Conservation (phyloP, 2,888 invertebrate genomes). For the Phlogophora meticulosa region DNA sequence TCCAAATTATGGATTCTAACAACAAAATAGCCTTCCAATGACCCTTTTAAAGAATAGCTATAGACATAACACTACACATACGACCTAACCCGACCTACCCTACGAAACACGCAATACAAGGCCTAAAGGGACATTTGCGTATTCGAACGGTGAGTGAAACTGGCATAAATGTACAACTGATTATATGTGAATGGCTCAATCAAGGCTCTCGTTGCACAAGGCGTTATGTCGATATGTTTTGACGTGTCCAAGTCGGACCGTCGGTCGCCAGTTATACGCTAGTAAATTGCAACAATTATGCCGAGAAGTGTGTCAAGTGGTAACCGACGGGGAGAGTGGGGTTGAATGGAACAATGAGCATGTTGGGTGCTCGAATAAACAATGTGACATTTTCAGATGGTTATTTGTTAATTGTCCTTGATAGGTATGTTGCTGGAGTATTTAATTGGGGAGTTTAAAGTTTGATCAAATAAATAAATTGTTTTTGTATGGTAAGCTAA, state of each 20-base stretch:
- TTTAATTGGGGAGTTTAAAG: conserved; percentile 21
- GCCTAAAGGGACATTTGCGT: conserved; percentile 77
- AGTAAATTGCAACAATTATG: conserved; percentile 89
- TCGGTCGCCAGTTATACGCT: conserved; percentile 72
- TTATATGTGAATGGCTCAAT: conserved; percentile 87
- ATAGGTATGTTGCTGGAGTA: conserved; percentile 10
- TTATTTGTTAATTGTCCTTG: conserved; percentile 14
- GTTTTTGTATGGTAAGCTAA: background rate
- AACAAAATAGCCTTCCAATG: background rate
- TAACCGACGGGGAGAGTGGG: conserved; percentile 73
- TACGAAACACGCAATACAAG: conserved; percentile 47
- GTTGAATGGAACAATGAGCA: conserved; percentile 50
- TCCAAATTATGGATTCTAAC: no score
- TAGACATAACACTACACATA: background rate
- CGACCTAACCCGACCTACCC: background rate
- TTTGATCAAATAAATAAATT: background rate
- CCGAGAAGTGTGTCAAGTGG: conserved; percentile 86
- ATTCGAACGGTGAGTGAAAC: conserved; percentile 74
- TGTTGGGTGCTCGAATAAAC: conserved; percentile 38
- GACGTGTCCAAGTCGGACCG: conserved; percentile 81
- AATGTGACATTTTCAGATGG: conserved; percentile 29
- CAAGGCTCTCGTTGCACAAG: conserved; percentile 81
- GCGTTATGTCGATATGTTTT: conserved; percentile 86
- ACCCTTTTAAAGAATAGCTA: background rate
- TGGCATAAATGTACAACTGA: conserved; percentile 81